Evolutionary conservation across 2,113 vertebrate genomes (phyloP).

Genomic region (Gallinago undulata): DNA sequence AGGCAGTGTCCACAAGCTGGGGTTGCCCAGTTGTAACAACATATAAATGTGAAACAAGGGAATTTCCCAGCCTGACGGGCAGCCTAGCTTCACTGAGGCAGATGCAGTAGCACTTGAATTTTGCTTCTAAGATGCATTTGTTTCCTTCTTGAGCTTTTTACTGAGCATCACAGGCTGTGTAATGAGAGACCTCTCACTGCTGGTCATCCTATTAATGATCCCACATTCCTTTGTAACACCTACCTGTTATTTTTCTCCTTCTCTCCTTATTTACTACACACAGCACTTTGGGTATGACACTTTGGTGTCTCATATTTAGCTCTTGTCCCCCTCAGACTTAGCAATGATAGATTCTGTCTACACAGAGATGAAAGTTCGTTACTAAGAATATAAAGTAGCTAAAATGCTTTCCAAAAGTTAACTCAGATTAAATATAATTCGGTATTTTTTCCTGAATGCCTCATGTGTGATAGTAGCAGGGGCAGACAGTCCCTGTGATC

Average conservation of each 20-base stretch:
- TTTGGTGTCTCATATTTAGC: not conserved
- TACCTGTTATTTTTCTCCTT: not conserved
- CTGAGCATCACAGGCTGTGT: not conserved
- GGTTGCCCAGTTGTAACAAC: rapidly evolving
- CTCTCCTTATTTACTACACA: not conserved
- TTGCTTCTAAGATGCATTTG: not conserved
- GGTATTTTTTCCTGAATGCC: not conserved
- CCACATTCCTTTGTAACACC: not conserved
- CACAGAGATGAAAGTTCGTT: not conserved
- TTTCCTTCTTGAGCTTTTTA: not conserved
- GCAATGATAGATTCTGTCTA: not conserved
- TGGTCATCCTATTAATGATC: not conserved
- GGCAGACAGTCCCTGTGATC: not conserved
- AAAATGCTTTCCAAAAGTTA: not conserved
- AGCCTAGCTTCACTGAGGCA: not conserved
- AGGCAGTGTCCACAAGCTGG: not conserved
- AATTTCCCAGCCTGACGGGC: not conserved
- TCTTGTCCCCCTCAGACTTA: not conserved
- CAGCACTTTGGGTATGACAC: not conserved
- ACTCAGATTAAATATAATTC: not conserved
- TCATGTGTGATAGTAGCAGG: not conserved
- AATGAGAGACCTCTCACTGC: not conserved
- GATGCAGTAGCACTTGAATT: not conserved
- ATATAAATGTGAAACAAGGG: rapidly evolving
- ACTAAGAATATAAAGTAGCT: not conserved